Conservation (phyloP, 2,113 vertebrate genomes). For the Marmota flaviventris region DNA sequence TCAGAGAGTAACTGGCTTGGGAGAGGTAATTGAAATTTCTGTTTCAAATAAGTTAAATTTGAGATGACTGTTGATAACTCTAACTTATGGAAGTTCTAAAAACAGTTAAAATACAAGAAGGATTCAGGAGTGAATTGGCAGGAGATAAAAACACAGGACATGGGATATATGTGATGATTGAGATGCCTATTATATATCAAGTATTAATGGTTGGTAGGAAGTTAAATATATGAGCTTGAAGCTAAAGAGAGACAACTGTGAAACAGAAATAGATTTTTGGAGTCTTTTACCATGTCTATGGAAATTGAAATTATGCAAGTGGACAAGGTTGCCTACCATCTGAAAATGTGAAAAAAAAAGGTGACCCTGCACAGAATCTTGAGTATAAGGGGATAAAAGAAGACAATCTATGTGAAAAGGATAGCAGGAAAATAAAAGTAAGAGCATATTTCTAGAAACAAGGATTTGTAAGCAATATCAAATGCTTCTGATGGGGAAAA, state of each 20-base stretch:
- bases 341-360: slow-evolving; percentile 11
- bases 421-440: background rate
- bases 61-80: background rate
- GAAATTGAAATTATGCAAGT: background rate
- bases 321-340: background rate
- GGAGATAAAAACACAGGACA: background rate
- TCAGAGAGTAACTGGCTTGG: background rate
- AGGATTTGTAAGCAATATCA: slow-evolving; percentile 11
- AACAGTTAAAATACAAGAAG: background rate
- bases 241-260: background rate
- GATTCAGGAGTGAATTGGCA: background rate
- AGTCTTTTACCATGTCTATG: background rate
- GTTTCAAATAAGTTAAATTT: background rate
- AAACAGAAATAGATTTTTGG: background rate
- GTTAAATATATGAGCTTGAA: background rate
- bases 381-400: background rate
- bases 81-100: background rate
- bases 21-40: background rate
- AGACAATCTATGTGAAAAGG: background rate
- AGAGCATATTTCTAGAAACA: background rate
- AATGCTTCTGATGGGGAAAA: background rate
- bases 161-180: background rate
- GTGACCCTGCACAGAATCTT: background rate
- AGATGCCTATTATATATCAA: background rate
- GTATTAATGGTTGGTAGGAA: background rate